These are phyloP conservation scores for Gymnoscopelus microlampas DNA, from an alignment of 2,797 vertebrate species.

Conservation along the genomic window DNA sequence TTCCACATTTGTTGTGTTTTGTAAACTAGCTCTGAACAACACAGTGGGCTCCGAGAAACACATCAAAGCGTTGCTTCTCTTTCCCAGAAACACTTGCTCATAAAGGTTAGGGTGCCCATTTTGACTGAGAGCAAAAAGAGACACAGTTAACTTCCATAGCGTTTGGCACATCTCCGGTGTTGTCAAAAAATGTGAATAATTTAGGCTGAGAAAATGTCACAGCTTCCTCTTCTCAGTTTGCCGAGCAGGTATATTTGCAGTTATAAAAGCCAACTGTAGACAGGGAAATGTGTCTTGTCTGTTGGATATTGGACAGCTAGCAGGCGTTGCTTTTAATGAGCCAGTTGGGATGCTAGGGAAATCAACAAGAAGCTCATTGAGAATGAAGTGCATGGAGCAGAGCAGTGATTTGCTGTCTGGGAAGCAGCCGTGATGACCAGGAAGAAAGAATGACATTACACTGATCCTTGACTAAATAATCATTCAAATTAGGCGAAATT, in stretches of 20 bases:
- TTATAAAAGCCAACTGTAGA: constrained; percentile 47
- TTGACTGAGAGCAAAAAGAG: constrained; percentile 28
- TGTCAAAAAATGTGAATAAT: constrained; percentile 67
- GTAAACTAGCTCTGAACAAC: constrained; percentile 27
- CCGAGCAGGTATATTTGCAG: constrained; percentile 29
- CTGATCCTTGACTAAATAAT: constrained; percentile 17
- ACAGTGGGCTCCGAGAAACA: constrained; percentile 19
- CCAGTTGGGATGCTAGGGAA: constrained; percentile 12
- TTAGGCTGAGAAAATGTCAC: constrained; percentile 55
- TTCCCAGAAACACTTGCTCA: constrained; percentile 24
- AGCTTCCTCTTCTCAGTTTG: constrained; percentile 35
- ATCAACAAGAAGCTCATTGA: constrained; percentile 9
- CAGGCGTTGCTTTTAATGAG: constrained; percentile 4
- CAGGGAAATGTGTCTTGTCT: constrained; percentile 36
- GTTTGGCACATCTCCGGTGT: constrained; percentile 44
- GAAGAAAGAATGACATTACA: constrained; percentile 24
- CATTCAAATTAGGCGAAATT: constrained; percentile 15
- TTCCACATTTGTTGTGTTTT: constrained; percentile 40
- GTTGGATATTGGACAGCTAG: constrained; percentile 25
- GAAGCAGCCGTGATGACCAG: constrained; percentile 8
- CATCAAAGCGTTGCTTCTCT: constrained; percentile 28
- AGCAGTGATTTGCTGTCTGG: constrained; percentile 20
- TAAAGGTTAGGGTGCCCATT: constrained; percentile 14
- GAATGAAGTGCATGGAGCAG: constrained; percentile 18
- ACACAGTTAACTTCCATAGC: constrained; percentile 43